Conservation (phyloP, 2,113 vertebrate genomes). For the Corythoichthys intestinalis region DNA sequence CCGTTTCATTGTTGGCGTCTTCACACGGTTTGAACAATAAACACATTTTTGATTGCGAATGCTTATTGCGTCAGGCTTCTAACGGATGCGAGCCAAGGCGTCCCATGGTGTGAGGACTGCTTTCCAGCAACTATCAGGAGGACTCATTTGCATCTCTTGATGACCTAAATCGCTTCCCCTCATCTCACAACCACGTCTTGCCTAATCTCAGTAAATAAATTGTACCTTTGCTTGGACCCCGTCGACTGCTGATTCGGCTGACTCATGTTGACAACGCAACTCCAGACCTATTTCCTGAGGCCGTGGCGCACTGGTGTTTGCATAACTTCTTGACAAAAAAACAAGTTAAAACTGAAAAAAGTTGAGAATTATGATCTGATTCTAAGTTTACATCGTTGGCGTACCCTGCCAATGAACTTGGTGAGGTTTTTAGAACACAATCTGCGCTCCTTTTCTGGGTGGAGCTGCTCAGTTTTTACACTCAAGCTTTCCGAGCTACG, state of each 20-base stretch:
- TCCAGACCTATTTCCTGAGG: background rate
- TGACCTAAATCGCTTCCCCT: slow-evolving; percentile 34
- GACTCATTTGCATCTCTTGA: slow-evolving; percentile 37
- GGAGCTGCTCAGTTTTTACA: background rate
- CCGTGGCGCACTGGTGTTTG: background rate
- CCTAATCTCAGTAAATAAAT: slow-evolving; percentile 30
- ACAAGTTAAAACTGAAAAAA: background rate
- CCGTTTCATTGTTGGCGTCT: background rate
- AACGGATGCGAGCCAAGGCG: background rate
- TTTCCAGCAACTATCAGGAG: slow-evolving; percentile 43
- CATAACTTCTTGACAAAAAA: background rate
- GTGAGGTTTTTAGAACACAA: background rate
- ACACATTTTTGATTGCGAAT: background rate
- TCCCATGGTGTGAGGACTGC: slow-evolving; percentile 23
- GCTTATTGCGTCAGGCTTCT: slow-evolving; percentile 1
- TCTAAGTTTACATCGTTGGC: background rate
- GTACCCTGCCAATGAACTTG: slow-evolving; percentile 14
- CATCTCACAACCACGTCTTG: background rate
- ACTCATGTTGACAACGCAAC: slow-evolving; percentile 5
- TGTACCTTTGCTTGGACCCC: slow-evolving; percentile 7
- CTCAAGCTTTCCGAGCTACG: too few species aligned
- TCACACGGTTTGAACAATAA: background rate
- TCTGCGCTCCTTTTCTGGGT: background rate
- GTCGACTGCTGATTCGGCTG: background rate
- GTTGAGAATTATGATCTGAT: background rate